Evolutionary conservation across 2,888 invertebrate genomes (phyloP).

Genomic region (Pteria penguin): DNA sequence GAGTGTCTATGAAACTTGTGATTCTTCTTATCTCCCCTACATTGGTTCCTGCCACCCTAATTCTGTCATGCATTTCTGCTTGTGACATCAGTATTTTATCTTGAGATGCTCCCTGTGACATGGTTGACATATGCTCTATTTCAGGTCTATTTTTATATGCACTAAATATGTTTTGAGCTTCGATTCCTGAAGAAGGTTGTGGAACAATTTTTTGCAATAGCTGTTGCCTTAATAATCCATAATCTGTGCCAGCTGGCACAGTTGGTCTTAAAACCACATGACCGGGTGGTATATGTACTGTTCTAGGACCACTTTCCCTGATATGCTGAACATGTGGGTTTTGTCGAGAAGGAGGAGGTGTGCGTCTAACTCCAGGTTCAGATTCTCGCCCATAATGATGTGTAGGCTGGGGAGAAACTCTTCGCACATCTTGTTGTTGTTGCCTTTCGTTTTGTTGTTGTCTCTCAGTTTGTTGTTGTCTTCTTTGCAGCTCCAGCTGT

Average conservation of each 20-base stretch:
- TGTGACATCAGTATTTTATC: neutral
- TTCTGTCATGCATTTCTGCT: neutral
- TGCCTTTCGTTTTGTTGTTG: neutral
- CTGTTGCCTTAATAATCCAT: conserved; percentile 38
- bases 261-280: neutral
- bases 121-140: neutral
- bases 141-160: conserved; percentile 14
- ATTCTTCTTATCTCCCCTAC: neutral
- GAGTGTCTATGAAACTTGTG: neutral
- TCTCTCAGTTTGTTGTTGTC: neutral
- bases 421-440: neutral
- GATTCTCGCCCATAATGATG: neutral
- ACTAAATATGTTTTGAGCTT: conserved; percentile 9
- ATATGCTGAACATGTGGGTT: neutral
- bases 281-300: neutral
- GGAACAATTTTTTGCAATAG: conserved; percentile 25
- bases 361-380: neutral
- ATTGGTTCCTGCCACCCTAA: neutral
- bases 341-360: neutral
- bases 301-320: neutral
- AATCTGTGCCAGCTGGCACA: neutral
- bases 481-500: neutral
- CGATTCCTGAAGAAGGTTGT: neutral
- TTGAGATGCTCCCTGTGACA: neutral
- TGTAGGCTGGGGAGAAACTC: too few relatives aligned